Conservation (phyloP, 2,113 vertebrate genomes). For the Saguinus midas region DNA sequence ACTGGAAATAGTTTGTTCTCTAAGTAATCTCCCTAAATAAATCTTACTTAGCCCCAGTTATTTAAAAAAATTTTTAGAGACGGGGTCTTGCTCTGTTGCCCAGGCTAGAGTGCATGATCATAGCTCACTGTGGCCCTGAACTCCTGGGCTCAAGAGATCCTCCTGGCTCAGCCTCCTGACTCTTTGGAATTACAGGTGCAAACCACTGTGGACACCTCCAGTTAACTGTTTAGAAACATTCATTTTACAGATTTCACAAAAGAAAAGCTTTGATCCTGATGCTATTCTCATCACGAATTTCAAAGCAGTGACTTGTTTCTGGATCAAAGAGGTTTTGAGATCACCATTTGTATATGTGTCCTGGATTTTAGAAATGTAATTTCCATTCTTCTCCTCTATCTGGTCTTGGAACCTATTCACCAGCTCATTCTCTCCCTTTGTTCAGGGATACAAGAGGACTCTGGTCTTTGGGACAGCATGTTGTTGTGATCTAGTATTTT, state of each 20-base stretch:
- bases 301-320: neutral
- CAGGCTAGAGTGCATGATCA: too few species aligned
- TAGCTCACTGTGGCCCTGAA: too few species aligned
- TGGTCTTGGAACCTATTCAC: constrained; percentile 11
- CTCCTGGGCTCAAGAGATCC: too few species aligned
- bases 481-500: constrained; percentile 45
- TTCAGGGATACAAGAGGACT: constrained; percentile 12
- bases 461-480: neutral
- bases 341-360: neutral
- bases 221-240: constrained; percentile 21
- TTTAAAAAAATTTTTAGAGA: too few species aligned
- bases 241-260: neutral
- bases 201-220: too few species aligned
- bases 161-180: too few species aligned
- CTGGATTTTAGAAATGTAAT: constrained; percentile 28
- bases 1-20: constrained; percentile 42
- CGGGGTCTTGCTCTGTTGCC: too few species aligned
- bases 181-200: too few species aligned
- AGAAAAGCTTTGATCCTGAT: neutral
- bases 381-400: neutral
- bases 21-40: neutral
- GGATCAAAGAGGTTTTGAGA: constrained; percentile 26
- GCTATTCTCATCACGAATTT: constrained; percentile 26
- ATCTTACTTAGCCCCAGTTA: neutral
- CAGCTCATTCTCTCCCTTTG: constrained; percentile 26